Evolutionary conservation across 2,888 invertebrate genomes (phyloP), one percentile per base, ranked within the genome.

Genomic region (Rambutsinella grinnellia): DNA sequence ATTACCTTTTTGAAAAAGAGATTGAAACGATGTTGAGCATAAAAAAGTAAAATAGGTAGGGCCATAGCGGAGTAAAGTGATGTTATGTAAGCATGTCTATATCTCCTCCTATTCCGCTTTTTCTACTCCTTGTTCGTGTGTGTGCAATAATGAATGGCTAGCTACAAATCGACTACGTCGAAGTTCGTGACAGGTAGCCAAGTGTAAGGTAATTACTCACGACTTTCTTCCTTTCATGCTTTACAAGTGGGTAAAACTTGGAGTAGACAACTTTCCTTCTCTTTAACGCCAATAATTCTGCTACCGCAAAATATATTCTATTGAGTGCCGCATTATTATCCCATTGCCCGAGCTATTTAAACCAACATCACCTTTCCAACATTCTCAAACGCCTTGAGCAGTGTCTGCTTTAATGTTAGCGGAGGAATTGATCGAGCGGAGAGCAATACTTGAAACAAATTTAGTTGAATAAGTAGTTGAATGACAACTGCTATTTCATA

Each of bases 201-300:
- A 76, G 76, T 76, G 76, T 69, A 76, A 76, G 76, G 69, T 76
- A 76, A 76, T 76, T 76, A 76, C 76, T 76, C 76, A 57, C 69
- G 60, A 53, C 58, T 75, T 75, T 68, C 69, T 57, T 60, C 67
- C 24, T 68, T 46, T 28, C 36, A 36, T 36, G 36, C 36, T 36
- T 5, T 8, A 36, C 36, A 8, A 36, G 6, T 36, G 5, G 53
- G 13, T 2, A 58, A 58, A 56, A 49, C 5, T 17, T 49, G 8
- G 49, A 17, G n/a, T 17, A 57, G 21, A 19, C 26, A 36, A 17
- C 8, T 28, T 58, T 24, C 13, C 58, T 27, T 56, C 17, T 28
- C 36, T 36, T 58, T 58, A 5, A 8, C 13, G 5, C 36, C 13
- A 36, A 36, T 36, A 36, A 36, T 36, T 36, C 36, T 5, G 13